These are phyloP conservation scores for Pseudoips prasinana DNA, from an alignment of 2,888 invertebrate species.

Conservation along the genomic window DNA sequence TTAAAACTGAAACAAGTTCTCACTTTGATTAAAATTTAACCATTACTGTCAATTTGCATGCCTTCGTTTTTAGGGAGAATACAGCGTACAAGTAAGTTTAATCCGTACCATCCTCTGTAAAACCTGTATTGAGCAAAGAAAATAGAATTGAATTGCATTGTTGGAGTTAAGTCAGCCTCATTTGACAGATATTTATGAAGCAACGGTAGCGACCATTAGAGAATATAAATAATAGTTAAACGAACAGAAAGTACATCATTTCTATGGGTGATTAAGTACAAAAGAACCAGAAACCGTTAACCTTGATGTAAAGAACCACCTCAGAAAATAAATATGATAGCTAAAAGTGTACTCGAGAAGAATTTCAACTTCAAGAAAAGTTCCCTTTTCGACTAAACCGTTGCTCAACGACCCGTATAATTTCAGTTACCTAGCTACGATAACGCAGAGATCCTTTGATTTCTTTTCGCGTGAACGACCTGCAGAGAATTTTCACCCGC, in stretches of 20 bases:
- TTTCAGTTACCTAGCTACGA: slow-evolving; percentile 39
- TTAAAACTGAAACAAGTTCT: no score
- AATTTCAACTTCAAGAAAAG: slow-evolving; percentile 18
- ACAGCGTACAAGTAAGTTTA: no score
- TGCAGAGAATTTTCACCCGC: slow-evolving; percentile 28
- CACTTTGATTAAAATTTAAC: no score
- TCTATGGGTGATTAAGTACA: not conserved
- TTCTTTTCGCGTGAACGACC: slow-evolving; percentile 38
- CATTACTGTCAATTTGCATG: no score
- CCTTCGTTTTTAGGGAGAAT: no score
- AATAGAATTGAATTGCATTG: no score
- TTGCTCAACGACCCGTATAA: slow-evolving; percentile 39
- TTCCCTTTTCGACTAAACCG: slow-evolving; percentile 32
- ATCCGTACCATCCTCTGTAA: no score
- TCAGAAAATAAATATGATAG: slow-evolving; percentile 11
- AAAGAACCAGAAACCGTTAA: not conserved
- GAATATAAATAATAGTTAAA: not conserved
- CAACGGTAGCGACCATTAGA: no score
- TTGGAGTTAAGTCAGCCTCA: no score
- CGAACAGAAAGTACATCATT: no score
- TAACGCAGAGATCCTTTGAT: slow-evolving; percentile 43
- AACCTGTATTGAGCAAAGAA: no score
- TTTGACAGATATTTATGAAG: no score
- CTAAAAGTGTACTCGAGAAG: slow-evolving; percentile 17
- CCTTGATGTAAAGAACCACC: slow-evolving; percentile 1